phyloP scores from a whole-genome alignment of 2,797 vertebrate species.

The Sebastes dallii region DNA sequence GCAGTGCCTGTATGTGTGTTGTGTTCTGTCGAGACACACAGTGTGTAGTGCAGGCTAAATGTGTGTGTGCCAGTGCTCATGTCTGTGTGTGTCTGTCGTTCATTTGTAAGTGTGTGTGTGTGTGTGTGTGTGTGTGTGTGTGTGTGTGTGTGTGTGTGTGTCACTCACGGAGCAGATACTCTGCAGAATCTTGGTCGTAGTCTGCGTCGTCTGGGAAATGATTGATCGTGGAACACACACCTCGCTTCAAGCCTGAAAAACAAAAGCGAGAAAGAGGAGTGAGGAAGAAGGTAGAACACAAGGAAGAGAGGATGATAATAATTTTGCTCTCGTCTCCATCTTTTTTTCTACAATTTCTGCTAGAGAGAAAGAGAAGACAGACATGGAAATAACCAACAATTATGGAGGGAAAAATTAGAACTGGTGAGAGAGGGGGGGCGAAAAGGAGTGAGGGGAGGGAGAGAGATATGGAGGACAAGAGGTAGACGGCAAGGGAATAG shows the following conservation, averaged over 20 bases:
- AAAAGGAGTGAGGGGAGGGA: not conserved
- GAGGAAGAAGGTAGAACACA: not conserved
- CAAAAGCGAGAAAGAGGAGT: constrained; percentile 14
- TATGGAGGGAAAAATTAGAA: not conserved
- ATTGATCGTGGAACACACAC: constrained; percentile 93
- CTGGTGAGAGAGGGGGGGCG: not conserved
- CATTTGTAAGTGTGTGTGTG: not conserved
- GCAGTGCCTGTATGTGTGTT: constrained; percentile 4
- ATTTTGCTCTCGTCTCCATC: not conserved
- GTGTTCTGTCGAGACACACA: not conserved
- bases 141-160: constrained; percentile 16
- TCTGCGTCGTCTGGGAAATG: constrained; percentile 95
- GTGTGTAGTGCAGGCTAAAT: not conserved
- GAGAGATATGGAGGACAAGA: not conserved
- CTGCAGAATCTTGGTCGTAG: constrained; percentile 94
- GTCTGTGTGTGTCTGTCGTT: not conserved
- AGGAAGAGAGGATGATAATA: not conserved
- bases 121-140: constrained; percentile 18
- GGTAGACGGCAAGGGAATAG: not conserved
- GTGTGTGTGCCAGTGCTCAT: not conserved
- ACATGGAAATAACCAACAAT: not conserved
- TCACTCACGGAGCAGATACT: constrained; percentile 92
- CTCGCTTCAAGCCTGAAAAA: constrained; percentile 87
- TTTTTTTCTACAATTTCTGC: not conserved
- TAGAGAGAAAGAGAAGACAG: not conserved